Base-by-base conservation (phyloP, 1,140 invertebrate species). In the Xylocopa sonorina region DNA sequence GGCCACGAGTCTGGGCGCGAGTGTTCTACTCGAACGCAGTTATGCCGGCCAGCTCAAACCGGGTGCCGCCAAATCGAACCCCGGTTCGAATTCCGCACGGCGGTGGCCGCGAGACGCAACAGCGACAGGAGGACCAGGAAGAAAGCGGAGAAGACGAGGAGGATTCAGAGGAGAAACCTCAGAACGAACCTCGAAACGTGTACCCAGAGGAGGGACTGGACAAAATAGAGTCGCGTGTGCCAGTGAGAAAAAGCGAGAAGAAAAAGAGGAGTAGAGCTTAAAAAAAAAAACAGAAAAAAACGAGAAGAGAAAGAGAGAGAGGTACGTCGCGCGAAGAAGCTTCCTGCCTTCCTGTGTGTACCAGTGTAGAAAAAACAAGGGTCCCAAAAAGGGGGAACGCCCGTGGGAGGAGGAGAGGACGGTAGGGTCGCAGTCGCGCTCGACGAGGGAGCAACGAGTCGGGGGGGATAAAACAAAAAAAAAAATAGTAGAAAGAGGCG, bases 21-120 rank as follows among this genome's bases (percentile, higher is more conserved):
- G 81, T 80, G 81, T 78, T 86, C 87, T 80, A 78, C 87, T 87
- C 84, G 82, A 86, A 89, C 86, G 89, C 90, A 91, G 90, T 91
- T 88, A 91, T 91, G 88, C 89, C 90, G 89, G 88, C 86, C 89
- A 88, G 87, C 88, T 91, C 86, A 74, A 82, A 85, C 82, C 78
- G 87, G 83, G 84, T 88, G 84, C 84, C 87, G 86, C 85, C 85
- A 85, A 87, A 87, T 87, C 85, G 86, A 87, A 87, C 81, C 85
- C 68, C 80, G 85, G 80, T 85, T 86, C 80, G 85, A 85, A 86
- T 87, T 87, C 85, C 84, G 80, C 80, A 82, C 67, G 69, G 72
- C 66, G 64, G 78, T 75, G 76, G 77, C 82, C 75, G 75, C 80
- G 72, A 43, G 29, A 41, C 64, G 38, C 46, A 53, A 46, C 51